Evolutionary conservation across 2,797 vertebrate species (phyloP).

Genomic region (Neosilurus mollespiculum): DNA sequence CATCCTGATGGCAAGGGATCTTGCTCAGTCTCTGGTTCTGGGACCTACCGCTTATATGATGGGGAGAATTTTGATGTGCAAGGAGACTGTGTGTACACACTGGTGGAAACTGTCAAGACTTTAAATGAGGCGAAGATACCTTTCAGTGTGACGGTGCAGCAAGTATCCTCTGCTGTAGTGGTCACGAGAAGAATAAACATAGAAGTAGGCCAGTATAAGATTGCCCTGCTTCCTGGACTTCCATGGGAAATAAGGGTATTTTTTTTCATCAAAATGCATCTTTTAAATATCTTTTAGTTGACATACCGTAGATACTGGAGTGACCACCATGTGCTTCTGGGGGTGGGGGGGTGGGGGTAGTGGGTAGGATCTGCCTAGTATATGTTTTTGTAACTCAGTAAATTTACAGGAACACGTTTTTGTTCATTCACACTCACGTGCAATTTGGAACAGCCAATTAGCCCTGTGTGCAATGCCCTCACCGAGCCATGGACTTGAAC

Average conservation of each 20-base stretch:
- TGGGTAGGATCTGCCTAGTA: too few relatives aligned
- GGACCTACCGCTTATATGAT: constrained; percentile 70
- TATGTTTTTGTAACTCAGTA: too few relatives aligned
- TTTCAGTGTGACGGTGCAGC: constrained; percentile 65
- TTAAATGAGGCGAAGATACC: constrained; percentile 19
- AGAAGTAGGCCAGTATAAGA: constrained; percentile 24
- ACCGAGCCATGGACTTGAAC: too few relatives aligned
- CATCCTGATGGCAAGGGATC: constrained; percentile 57
- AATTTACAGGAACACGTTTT: too few relatives aligned
- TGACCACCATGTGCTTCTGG: too few relatives aligned
- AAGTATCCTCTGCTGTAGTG: constrained; percentile 16
- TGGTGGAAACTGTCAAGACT: constrained; percentile 55
- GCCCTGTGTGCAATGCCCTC: too few relatives aligned
- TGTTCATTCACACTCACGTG: too few relatives aligned
- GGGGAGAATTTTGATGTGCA: constrained; percentile 59
- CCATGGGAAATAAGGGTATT: constrained; percentile 61
- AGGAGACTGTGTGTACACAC: constrained; percentile 66
- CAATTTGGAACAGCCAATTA: too few relatives aligned
- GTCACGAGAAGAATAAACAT: constrained; percentile 53
- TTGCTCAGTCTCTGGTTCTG: constrained; percentile 67
- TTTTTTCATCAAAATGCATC: background rate
- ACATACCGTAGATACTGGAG: too few relatives aligned
- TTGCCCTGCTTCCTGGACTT: constrained; percentile 53
- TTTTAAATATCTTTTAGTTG: too few relatives aligned
- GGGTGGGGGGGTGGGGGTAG: too few relatives aligned